These are phyloP conservation scores for Eurytoma californica DNA, from an alignment of 2,888 invertebrate genomes.

Conservation along the genomic window DNA sequence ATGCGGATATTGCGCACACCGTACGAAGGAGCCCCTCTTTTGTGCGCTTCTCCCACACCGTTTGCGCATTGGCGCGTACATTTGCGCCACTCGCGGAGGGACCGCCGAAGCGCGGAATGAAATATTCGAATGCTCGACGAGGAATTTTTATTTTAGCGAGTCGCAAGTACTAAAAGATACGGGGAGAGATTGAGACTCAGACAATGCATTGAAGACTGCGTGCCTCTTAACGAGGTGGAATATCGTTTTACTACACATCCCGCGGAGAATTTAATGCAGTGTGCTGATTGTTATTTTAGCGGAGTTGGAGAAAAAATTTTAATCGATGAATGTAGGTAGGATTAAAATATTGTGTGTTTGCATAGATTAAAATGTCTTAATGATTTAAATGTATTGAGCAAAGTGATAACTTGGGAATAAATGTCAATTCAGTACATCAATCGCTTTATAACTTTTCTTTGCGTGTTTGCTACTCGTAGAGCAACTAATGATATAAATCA, in stretches of 20 bases:
- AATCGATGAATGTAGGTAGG: no score
- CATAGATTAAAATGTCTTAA: no score
- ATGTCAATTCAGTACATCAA: no score
- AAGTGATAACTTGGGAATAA: no score
- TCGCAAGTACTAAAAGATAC: background rate
- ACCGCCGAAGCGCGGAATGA: conserved; percentile 9
- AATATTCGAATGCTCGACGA: background rate
- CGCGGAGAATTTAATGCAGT: no score
- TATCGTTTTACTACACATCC: background rate
- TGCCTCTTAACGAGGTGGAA: background rate
- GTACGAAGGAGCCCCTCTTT: background rate
- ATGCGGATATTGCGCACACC: conserved; percentile 27
- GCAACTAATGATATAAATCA: no score
- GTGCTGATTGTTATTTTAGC: no score
- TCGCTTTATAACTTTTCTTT: no score
- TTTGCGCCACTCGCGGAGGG: background rate
- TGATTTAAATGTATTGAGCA: no score
- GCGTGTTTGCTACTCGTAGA: no score
- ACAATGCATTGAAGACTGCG: background rate
- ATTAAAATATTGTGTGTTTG: no score
- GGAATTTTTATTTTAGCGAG: background rate
- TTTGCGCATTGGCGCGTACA: background rate
- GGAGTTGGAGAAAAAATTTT: no score
- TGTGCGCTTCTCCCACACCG: background rate
- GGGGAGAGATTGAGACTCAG: background rate